A percentile compares a stretch with the other conserved stretches of the same genome.
These are phyloP conservation scores for Latrodectus elegans DNA, from an alignment of 2,888 invertebrate species.

Conservation along the genomic window DNA sequence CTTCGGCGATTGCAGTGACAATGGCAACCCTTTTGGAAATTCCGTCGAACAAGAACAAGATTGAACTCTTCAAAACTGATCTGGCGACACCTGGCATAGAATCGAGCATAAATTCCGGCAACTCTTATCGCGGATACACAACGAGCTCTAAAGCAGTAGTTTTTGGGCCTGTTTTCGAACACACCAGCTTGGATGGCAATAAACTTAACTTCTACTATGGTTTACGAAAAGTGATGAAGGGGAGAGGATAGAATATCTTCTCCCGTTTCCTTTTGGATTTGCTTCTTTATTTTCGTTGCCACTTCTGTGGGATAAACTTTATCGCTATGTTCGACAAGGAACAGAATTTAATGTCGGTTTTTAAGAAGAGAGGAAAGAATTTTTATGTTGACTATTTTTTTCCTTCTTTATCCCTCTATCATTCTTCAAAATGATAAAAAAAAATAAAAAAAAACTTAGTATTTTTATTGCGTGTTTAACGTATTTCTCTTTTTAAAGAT, in stretches of 20 bases:
- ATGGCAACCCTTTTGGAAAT: constrained; percentile 42
- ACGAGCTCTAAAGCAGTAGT: constrained; percentile 43
- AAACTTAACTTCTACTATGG: constrained; percentile 33
- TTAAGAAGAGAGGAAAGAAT: constrained; percentile 27
- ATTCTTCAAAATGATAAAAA: constrained; percentile 24
- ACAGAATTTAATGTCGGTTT: constrained; percentile 54
- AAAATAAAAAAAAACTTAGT: neutral
- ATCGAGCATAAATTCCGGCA: constrained; percentile 43
- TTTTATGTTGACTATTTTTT: constrained; percentile 38
- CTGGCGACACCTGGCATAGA: constrained; percentile 51
- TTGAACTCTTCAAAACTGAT: constrained; percentile 58
- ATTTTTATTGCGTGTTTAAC: constrained; percentile 28
- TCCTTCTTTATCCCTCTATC: constrained; percentile 13
- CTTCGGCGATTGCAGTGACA: neutral
- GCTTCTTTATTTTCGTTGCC: constrained; percentile 33
- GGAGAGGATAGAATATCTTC: neutral
- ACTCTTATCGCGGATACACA: constrained; percentile 54
- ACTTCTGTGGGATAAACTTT: constrained; percentile 54
- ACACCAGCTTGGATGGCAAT: constrained; percentile 47
- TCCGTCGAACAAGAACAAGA: constrained; percentile 36
- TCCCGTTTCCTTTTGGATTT: neutral
- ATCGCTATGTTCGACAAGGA: constrained; percentile 58
- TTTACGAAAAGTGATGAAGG: constrained; percentile 47
- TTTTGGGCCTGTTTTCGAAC: constrained; percentile 41
- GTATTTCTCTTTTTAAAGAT: constrained; percentile 27